phyloP scores from a whole-genome alignment of 2,797 vertebrate species.

The Kryptolebias ocellatus region DNA sequence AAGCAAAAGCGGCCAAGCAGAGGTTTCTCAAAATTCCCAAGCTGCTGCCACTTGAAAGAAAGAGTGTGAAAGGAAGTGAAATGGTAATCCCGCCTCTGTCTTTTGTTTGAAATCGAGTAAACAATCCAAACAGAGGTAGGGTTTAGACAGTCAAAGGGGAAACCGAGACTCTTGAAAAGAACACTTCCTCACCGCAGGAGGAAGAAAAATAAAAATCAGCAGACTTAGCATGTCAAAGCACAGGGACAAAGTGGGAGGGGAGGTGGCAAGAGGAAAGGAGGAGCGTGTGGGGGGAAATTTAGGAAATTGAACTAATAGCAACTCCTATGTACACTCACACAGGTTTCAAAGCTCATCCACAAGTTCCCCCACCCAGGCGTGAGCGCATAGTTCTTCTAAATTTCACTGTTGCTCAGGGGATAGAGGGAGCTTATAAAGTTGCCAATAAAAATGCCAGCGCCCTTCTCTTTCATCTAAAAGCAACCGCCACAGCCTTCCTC shows the following conservation, averaged over 20 bases:
- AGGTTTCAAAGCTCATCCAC: slow-evolving; percentile 39
- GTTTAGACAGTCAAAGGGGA: slow-evolving; percentile 77
- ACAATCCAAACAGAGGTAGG: slow-evolving; percentile 84
- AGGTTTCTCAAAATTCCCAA: slow-evolving; percentile 56
- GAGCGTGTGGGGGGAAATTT: slow-evolving; percentile 77
- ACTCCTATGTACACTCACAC: slow-evolving; percentile 38
- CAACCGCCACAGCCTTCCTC: slow-evolving; percentile 25
- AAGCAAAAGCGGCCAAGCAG: slow-evolving; percentile 44
- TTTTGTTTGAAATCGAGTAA: slow-evolving; percentile 84
- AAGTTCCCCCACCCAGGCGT: slow-evolving; percentile 52
- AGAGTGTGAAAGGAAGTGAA: slow-evolving; percentile 79
- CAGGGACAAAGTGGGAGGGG: slow-evolving; percentile 61
- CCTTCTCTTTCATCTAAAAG: slow-evolving; percentile 41
- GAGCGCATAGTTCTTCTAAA: slow-evolving; percentile 78
- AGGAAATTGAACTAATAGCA: slow-evolving; percentile 80
- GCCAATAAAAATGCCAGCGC: slow-evolving; percentile 70
- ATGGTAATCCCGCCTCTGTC: slow-evolving; percentile 80
- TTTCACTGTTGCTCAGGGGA: slow-evolving; percentile 83
- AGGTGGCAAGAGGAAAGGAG: slow-evolving; percentile 52
- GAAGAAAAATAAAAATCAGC: slow-evolving; percentile 86
- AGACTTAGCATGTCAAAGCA: slow-evolving; percentile 88
- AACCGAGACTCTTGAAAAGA: slow-evolving; percentile 84
- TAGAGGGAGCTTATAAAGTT: slow-evolving; percentile 58
- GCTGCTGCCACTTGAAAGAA: slow-evolving; percentile 78
- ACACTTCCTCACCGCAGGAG: slow-evolving; percentile 88